Evolutionary conservation across 2,797 vertebrate species (phyloP).

Genomic region (Salarias fasciatus): DNA sequence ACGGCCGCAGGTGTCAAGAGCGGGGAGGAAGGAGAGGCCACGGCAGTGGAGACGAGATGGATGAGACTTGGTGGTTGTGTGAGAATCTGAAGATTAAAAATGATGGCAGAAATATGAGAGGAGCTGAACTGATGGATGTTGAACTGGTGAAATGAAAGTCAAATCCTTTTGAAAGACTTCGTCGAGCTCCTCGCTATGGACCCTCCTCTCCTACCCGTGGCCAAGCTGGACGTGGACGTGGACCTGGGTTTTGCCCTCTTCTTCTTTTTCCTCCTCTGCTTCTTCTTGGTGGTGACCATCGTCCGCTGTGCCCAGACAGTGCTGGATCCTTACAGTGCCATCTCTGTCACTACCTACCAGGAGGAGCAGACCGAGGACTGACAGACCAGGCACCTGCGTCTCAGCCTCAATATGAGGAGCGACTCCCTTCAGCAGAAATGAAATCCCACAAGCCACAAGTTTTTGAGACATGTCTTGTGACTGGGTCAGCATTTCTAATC

Average conservation of each 20-base stretch:
- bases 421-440: no score
- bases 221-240: constrained; percentile 75
- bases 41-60: neutral
- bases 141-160: neutral
- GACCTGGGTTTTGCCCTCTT: constrained; percentile 84
- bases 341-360: constrained; percentile 77
- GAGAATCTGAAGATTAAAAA: neutral
- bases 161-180: neutral
- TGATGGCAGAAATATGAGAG: no score
- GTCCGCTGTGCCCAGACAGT: constrained; percentile 84
- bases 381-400: constrained; percentile 5
- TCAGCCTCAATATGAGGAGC: no score
- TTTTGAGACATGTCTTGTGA: neutral
- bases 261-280: constrained; percentile 82
- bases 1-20: constrained; percentile 47
- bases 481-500: no score
- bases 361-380: constrained; percentile 69
- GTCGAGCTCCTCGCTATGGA: constrained; percentile 65
- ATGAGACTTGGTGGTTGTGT: neutral
- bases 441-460: neutral
- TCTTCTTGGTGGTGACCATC: constrained; percentile 81
- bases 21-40: constrained; percentile 2
- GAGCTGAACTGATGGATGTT: neutral
- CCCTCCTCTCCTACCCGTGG: constrained; percentile 23
- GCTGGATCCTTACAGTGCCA: constrained; percentile 82